Conservation (phyloP, 2,113 vertebrate species). For the Conger conger region DNA sequence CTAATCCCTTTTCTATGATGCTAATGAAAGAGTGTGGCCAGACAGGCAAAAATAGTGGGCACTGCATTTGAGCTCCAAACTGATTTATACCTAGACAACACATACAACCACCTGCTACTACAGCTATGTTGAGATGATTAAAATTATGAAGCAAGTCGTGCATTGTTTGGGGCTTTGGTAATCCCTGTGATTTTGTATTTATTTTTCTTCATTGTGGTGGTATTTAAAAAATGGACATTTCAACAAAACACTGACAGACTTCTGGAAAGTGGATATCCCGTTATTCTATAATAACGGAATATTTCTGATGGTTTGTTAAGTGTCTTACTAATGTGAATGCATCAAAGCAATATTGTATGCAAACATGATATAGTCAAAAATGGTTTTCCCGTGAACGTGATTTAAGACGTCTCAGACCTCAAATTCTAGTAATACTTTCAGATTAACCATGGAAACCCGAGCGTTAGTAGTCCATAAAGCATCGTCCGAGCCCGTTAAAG, state of each 20-base stretch:
- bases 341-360: not conserved
- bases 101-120: conserved; percentile 68
- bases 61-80: conserved; percentile 59
- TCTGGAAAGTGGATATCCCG: conserved; percentile 13
- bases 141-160: conserved; percentile 64
- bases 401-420: not conserved
- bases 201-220: conserved; percentile 55
- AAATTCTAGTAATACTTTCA: not conserved
- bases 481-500: not conserved
- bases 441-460: not conserved
- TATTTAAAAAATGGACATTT: conserved; percentile 23
- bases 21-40: conserved; percentile 58
- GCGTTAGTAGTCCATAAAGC: not conserved
- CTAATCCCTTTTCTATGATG: conserved; percentile 44
- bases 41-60: conserved; percentile 40
- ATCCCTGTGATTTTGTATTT: conserved; percentile 51
- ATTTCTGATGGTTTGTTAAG: not conserved
- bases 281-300: not conserved
- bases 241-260: conserved; percentile 6
- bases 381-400: not conserved
- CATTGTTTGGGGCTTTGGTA: conserved; percentile 55
- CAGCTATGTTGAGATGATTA: conserved; percentile 65
- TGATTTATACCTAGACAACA: conserved; percentile 63
- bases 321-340: not conserved
- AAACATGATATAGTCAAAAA: not conserved